phyloP scores from a whole-genome alignment of 2,888 invertebrate genomes.

The Nineta flava region DNA sequence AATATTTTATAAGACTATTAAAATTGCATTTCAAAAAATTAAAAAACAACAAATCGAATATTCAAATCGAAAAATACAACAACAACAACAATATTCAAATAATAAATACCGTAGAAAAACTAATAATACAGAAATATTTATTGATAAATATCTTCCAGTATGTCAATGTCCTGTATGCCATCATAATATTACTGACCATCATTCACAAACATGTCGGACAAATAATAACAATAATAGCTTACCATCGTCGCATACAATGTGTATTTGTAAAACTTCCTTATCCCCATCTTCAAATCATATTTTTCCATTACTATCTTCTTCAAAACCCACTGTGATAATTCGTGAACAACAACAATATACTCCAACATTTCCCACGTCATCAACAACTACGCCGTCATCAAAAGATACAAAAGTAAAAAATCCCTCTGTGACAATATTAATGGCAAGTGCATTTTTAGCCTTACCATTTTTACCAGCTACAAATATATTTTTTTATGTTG shows the following conservation, averaged over 20 bases:
- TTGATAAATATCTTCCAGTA: slow-evolving; percentile 16
- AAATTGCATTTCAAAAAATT: slow-evolving; percentile 4
- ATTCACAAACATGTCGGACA: slow-evolving; percentile 50
- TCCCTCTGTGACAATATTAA: slow-evolving; percentile 25
- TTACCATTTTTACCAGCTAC: slow-evolving; percentile 91
- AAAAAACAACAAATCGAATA: background rate
- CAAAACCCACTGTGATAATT: slow-evolving; percentile 9
- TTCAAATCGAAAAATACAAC: background rate
- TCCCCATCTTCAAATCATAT: background rate
- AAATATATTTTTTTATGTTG: slow-evolving; percentile 94
- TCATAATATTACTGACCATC: slow-evolving; percentile 46
- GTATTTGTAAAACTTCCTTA: slow-evolving; percentile 7
- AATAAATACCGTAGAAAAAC: background rate
- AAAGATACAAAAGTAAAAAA: slow-evolving; percentile 25
- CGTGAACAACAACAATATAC: slow-evolving; percentile 10
- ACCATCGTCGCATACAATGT: slow-evolving; percentile 34
- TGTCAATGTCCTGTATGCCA: slow-evolving; percentile 52
- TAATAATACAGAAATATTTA: background rate
- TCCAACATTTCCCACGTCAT: slow-evolving; percentile 4
- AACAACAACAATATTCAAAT: background rate
- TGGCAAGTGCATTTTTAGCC: slow-evolving; percentile 61
- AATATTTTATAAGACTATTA: slow-evolving; percentile 18
- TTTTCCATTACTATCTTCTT: background rate
- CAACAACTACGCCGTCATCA: slow-evolving; percentile 4
- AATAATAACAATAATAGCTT: slow-evolving; percentile 56